These are phyloP conservation scores for Sminthurinus aureus DNA, from an alignment of 2,888 invertebrate species.

Conservation along the genomic window DNA sequence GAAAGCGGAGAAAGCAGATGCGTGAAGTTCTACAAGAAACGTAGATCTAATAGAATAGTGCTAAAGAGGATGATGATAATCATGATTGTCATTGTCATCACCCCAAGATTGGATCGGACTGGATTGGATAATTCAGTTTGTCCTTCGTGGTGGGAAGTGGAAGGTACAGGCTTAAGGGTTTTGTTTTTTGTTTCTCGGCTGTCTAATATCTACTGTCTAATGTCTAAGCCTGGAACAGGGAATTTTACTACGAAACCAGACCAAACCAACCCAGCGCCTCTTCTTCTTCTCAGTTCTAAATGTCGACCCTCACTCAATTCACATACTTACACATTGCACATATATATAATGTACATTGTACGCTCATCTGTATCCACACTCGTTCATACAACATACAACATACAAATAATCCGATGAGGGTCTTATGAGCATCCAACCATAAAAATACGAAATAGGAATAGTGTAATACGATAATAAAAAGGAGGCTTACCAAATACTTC, in stretches of 20 bases:
- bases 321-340: background rate
- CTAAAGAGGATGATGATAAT: too few relatives aligned
- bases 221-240: too few relatives aligned
- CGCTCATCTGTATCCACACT: background rate
- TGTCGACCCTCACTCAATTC: too few relatives aligned
- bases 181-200: background rate
- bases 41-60: background rate
- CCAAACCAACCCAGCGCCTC: too few relatives aligned
- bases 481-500: constrained; percentile 71
- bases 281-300: too few relatives aligned
- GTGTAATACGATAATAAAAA: background rate
- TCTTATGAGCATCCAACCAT: constrained; percentile 23
- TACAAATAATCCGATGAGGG: constrained; percentile 24
- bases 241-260: too few relatives aligned
- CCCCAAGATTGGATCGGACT: too few relatives aligned
- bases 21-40: background rate
- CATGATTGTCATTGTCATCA: background rate
- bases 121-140: background rate
- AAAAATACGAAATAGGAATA: constrained; percentile 36
- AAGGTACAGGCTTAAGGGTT: background rate
- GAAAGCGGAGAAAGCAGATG: too few relatives aligned
- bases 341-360: background rate
- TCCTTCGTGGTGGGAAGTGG: background rate
- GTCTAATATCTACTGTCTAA: too few relatives aligned
- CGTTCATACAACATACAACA: too few relatives aligned